A percentile compares a stretch with the other conserved stretches of the same genome.
Conservation (phyloP, 2,113 vertebrate genomes). For the Ia io region DNA sequence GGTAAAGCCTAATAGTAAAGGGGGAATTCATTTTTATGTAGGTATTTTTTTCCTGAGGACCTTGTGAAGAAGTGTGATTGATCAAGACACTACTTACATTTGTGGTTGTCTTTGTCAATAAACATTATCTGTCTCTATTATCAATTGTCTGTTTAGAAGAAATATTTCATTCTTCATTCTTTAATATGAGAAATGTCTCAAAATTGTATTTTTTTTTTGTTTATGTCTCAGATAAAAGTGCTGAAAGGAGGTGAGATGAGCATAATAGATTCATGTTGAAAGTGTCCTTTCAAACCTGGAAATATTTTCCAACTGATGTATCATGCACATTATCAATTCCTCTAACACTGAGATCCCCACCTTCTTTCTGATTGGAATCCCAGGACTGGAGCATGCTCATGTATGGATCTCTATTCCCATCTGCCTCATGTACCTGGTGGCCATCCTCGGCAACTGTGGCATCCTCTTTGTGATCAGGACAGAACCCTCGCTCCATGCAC, state of each 20-base stretch:
- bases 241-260: not conserved
- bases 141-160: not conserved
- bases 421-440: constrained; percentile 13
- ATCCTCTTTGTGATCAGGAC: constrained; percentile 47
- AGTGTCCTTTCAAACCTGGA: not conserved
- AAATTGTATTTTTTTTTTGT: not conserved
- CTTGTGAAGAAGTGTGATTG: not conserved
- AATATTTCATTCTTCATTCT: not conserved
- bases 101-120: not conserved
- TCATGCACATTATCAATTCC: not conserved
- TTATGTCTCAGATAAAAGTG: not conserved
- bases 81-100: not conserved
- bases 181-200: not conserved
- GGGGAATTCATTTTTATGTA: not conserved
- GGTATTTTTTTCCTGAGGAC: not conserved
- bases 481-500: constrained; percentile 14
- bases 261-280: not conserved
- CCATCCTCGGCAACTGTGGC: constrained; percentile 36
- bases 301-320: not conserved
- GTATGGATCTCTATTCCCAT: constrained; percentile 29
- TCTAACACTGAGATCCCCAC: constrained; percentile 5
- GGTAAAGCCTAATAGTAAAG: not conserved
- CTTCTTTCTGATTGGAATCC: constrained; percentile 53
- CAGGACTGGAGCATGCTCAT: not conserved
- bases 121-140: not conserved